A percentile compares a stretch with the other conserved stretches of the same genome.
Evolutionary conservation across 2,888 invertebrate species (phyloP).

Genomic region (Hydropsyche betteni): DNA sequence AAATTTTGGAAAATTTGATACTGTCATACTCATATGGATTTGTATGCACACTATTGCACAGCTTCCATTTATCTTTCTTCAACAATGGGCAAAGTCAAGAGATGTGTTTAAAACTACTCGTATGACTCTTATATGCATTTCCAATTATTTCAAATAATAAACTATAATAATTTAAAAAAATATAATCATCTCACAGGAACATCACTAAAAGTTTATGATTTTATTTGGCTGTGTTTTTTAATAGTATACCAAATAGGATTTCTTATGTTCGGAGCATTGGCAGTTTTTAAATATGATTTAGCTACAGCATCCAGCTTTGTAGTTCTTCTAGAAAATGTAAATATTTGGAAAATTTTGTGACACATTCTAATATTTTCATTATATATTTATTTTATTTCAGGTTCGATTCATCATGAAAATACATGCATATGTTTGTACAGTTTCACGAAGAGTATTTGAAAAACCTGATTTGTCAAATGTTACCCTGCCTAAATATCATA

Average conservation of each 20-base stretch:
- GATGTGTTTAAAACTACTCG: constrained; percentile 55
- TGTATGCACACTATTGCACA: constrained; percentile 6
- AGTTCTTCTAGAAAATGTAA: constrained; percentile 54
- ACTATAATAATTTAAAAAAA: background rate
- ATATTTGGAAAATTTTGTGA: background rate
- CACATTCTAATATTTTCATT: too few relatives aligned
- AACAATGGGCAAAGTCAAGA: constrained; percentile 53
- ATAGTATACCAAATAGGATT: background rate
- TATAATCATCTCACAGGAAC: background rate
- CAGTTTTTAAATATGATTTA: constrained; percentile 59
- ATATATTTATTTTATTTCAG: constrained; percentile 57
- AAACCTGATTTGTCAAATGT: constrained; percentile 58
- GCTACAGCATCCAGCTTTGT: constrained; percentile 67
- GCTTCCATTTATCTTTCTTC: background rate
- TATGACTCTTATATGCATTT: background rate
- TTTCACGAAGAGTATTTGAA: constrained; percentile 68
- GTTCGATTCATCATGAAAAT: constrained; percentile 88
- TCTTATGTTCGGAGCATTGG: background rate
- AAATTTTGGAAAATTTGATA: background rate
- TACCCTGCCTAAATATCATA: constrained; percentile 71
- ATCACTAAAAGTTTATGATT: background rate
- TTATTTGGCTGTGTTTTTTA: background rate
- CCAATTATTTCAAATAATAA: background rate
- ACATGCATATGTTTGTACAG: constrained; percentile 81
- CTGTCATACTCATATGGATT: constrained; percentile 3